Base-by-base conservation (phyloP, 2,113 vertebrate genomes). In the Grantiella picta region DNA sequence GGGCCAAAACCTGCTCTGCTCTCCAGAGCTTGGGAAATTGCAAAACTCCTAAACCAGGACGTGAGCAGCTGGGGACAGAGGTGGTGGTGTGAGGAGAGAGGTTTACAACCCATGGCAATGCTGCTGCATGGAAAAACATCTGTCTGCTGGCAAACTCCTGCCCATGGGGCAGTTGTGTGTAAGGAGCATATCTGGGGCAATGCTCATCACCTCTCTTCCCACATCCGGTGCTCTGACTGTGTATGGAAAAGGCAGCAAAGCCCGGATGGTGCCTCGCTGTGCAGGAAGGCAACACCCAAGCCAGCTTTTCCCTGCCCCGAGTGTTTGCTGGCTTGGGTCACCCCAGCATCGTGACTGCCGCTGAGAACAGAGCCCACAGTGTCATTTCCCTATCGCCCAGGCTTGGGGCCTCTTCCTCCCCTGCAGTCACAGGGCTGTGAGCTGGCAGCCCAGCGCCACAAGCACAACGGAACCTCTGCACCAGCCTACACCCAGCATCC, bases 281-380 rank as follows among this genome's bases (percentile, higher is more conserved):
- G 86, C 92, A 90, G 86, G 86, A 97, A 96, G 91, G 47, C 94
- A 96, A 90, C 91, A 93, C 91, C 92, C 94, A 77, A 38, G 71
- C 27, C 35, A 63, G 72, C 11, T 50, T 61, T 76, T 54, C 89
- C 86, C 64, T 20, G 18, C 88, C 80, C 50, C 2, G 36, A 31
- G 54, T 65, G 60, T 68, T 94, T 71, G 68, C 85, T 88, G 59
- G 57, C 95, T 94, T 16, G 0, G 79, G 86, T 93, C 89, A 93
- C 38, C 71, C 82, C 17, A 10, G 94, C 96, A 95, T 88, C 12
- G 27, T 94, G 92, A 96, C 68, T 6, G 56, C 42, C 40, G 77
- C 54, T 0, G 44, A 95, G 96, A 97, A 96, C 96, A 97, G 96
- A 97, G 95, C 60, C 82, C n/a, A 3, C 92, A 94, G 89, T 97